A percentile compares a stretch with the other conserved stretches of the same genome.
phyloP scores from a whole-genome alignment of 2,113 vertebrate genomes.

The Dipodomys ordii region DNA sequence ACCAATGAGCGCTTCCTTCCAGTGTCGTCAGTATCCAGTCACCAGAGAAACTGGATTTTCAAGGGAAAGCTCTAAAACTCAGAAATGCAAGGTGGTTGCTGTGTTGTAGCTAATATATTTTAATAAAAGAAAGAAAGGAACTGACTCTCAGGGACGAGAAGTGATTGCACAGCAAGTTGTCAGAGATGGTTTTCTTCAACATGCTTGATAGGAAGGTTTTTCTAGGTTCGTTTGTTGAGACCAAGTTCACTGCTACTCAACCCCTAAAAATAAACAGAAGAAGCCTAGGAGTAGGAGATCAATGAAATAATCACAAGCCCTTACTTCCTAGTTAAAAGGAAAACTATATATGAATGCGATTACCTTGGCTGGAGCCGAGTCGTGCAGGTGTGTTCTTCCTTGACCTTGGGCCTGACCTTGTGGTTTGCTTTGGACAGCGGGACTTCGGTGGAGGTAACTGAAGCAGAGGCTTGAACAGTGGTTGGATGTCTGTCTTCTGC shows the following conservation, averaged over 20 bases:
- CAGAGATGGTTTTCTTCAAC: background rate
- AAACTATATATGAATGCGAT: background rate
- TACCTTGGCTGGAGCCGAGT: background rate
- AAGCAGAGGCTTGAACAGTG: background rate
- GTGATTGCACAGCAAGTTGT: background rate
- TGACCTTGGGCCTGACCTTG: conserved; percentile 1
- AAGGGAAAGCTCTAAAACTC: background rate
- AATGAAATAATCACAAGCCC: background rate
- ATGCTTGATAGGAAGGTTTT: background rate
- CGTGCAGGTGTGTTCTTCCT: background rate
- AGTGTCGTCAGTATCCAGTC: background rate
- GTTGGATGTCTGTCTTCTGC: background rate
- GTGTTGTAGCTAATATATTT: background rate
- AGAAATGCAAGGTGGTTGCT: background rate
- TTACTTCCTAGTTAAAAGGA: background rate
- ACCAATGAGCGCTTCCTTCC: background rate
- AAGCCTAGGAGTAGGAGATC: background rate
- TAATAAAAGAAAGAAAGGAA: background rate
- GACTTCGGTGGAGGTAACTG: background rate
- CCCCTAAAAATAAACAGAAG: background rate
- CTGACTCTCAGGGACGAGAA: background rate
- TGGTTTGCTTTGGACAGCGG: background rate
- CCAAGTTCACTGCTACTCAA: background rate
- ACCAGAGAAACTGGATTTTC: conserved; percentile 1
- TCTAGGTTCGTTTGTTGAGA: background rate